Conservation (phyloP, 64 coral and sea anemone genomes). For the Stylophora pistillata region DNA sequence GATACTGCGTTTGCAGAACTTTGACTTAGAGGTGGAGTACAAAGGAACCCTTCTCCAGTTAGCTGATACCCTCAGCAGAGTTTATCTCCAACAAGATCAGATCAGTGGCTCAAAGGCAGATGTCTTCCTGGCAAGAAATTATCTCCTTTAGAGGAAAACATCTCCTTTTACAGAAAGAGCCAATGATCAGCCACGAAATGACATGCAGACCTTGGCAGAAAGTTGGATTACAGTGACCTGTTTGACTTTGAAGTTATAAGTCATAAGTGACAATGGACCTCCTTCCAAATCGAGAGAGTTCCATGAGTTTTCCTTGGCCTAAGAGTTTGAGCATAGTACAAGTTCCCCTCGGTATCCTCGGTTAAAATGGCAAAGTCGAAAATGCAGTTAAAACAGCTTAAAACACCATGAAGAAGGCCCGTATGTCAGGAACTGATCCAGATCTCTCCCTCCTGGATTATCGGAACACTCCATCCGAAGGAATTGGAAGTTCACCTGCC, state of each 20-base stretch:
- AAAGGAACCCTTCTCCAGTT: conserved; percentile 12
- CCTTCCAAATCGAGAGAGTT: conserved; percentile 2
- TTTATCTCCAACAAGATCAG: not conserved
- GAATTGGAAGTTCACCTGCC: conserved; percentile 7
- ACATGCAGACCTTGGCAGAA: conserved; percentile 36
- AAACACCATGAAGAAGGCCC: conserved; percentile 9
- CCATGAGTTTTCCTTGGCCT: conserved; percentile 8
- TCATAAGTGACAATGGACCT: conserved; percentile 47
- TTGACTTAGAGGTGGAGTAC: conserved; percentile 15
- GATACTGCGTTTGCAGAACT: conserved; percentile 48
- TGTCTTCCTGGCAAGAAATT: conserved; percentile 29
- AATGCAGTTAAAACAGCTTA: conserved; percentile 38
- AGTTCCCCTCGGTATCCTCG: conserved; percentile 23
- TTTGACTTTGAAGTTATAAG: conserved; percentile 1
- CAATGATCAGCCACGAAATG: conserved; percentile 14
- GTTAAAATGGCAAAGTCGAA: conserved; percentile 24
- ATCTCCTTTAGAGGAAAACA: no score
- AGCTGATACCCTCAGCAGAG: conserved; percentile 53
- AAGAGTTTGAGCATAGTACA: not conserved
- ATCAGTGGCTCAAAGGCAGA: conserved; percentile 8
- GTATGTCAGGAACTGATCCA: not conserved
- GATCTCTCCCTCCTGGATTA: conserved; percentile 1
- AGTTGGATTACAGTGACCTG: conserved; percentile 28
- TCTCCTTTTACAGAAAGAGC: conserved; percentile 37
- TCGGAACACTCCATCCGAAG: conserved; percentile 11